Percentiles rank a stretch among this genome's conserved stretches.
phyloP scores from a whole-genome alignment of 2,113 vertebrate genomes.

The Rhinoderma darwinii region DNA sequence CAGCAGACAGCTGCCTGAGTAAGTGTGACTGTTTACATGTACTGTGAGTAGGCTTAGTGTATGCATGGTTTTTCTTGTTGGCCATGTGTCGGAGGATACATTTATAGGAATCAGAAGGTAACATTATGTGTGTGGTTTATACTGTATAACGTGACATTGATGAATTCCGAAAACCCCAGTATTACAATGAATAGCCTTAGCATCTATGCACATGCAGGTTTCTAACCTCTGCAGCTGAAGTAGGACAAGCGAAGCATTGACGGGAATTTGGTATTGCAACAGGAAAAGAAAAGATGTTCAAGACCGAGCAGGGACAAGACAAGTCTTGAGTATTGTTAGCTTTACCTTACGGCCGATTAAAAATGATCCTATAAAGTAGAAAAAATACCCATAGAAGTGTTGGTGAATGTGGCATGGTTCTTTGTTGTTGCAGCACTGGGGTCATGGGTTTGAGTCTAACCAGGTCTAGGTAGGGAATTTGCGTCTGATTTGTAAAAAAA shows the following conservation, averaged over 20 bases:
- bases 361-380: no score
- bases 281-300: no score
- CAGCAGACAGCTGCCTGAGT: constrained; percentile 28
- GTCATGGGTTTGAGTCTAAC: no score
- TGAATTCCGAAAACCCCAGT: not conserved
- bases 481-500: no score
- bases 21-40: constrained; percentile 11
- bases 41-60: not conserved
- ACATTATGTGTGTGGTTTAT: not conserved
- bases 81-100: not conserved
- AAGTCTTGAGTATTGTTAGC: no score
- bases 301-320: no score
- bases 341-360: no score
- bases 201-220: not conserved
- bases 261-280: no score
- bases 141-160: not conserved
- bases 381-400: no score
- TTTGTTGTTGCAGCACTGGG: no score
- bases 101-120: not conserved
- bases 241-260: not conserved
- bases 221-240: not conserved
- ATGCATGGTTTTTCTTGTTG: not conserved
- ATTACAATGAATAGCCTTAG: not conserved
- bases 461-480: no score
- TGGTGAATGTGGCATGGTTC: no score